These are phyloP conservation scores for Meandrina meandrites DNA, from an alignment of 92 coral and sea anemone genomes.

Conservation along the genomic window DNA sequence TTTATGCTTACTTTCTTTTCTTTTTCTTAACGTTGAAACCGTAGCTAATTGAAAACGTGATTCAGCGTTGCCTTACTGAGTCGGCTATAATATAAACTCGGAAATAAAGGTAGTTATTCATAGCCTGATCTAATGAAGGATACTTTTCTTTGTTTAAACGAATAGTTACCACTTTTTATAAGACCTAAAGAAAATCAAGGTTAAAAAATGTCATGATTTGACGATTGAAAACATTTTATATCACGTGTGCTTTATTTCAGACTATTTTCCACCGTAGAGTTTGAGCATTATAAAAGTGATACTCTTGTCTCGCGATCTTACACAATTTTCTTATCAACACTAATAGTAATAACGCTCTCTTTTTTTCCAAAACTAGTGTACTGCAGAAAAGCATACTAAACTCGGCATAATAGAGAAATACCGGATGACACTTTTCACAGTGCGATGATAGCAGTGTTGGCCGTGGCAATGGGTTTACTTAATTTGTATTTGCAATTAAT, in stretches of 20 bases:
- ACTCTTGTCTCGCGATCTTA: too few species aligned
- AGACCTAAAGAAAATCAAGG: not conserved
- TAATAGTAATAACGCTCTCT: too few species aligned
- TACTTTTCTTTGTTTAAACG: too few species aligned
- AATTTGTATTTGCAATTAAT: not conserved
- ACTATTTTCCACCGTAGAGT: too few species aligned
- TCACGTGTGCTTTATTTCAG: too few species aligned
- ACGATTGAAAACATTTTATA: not conserved
- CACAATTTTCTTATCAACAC: too few species aligned
- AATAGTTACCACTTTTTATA: not conserved
- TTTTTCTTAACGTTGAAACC: not conserved
- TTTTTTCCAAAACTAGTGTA: too few species aligned
- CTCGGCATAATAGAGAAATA: too few species aligned
- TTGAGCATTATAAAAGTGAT: too few species aligned
- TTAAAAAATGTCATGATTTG: not conserved
- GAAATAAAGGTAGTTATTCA: not conserved
- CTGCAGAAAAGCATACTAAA: too few species aligned
- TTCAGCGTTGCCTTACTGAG: not conserved
- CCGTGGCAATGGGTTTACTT: too few species aligned
- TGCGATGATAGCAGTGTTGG: too few species aligned
- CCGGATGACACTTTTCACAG: not conserved
- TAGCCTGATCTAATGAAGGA: not conserved
- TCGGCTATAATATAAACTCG: not conserved
- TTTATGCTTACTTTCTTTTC: not conserved
- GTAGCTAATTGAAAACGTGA: not conserved